Evolutionary conservation across 2,113 vertebrate genomes (phyloP).

Genomic region (Microtus richardsoni): DNA sequence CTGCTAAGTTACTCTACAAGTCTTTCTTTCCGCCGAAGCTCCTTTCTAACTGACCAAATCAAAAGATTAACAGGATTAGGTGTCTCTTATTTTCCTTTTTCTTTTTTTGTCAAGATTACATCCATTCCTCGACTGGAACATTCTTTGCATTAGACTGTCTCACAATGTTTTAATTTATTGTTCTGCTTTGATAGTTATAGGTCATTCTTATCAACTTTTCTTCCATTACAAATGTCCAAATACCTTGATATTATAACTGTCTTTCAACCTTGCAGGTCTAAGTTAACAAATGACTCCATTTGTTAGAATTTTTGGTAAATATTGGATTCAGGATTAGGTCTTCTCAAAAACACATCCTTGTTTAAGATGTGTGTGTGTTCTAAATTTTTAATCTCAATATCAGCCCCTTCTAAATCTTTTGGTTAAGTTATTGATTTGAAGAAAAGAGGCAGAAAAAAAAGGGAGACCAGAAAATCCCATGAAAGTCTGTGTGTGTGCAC

Average conservation of each 20-base stretch:
- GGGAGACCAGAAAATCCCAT: not conserved
- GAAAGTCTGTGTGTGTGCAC: not conserved
- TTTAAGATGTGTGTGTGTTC: not conserved
- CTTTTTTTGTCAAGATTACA: conserved; percentile 28
- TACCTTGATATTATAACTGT: not conserved
- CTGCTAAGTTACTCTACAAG: conserved; percentile 58
- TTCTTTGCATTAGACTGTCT: conserved; percentile 24
- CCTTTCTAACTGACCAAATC: conserved; percentile 68
- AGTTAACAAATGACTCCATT: not conserved
- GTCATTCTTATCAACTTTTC: not conserved
- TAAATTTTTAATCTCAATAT: not conserved
- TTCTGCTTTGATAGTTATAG: not conserved
- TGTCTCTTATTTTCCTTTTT: conserved; percentile 54
- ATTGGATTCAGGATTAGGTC: not conserved
- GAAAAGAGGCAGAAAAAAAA: not conserved
- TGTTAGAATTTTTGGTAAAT: not conserved
- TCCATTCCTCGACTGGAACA: conserved; percentile 34
- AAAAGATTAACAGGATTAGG: conserved; percentile 78
- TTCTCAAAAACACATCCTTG: not conserved
- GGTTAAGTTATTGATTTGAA: not conserved
- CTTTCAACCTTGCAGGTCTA: not conserved
- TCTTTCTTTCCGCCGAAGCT: conserved; percentile 60
- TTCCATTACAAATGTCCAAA: conserved; percentile 41
- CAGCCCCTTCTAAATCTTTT: not conserved
- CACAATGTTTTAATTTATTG: conserved; percentile 60